These are phyloP conservation scores for Hystrix cristata DNA, from an alignment of 2,113 vertebrate species.

Conservation along the genomic window DNA sequence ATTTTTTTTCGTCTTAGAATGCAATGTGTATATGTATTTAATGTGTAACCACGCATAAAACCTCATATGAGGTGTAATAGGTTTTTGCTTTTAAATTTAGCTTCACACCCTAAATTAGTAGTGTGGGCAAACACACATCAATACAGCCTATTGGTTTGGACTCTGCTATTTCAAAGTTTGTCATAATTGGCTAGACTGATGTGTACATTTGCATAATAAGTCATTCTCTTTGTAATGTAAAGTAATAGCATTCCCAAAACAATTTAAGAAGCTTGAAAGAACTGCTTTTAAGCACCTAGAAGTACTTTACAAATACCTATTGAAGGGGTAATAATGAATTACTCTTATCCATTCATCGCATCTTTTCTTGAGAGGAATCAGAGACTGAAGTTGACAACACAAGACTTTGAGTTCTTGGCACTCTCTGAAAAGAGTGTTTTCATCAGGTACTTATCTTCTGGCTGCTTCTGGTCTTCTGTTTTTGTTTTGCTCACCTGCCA, in stretches of 20 bases:
- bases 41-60: neutral
- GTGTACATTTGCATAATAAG: neutral
- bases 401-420: slow-evolving; percentile 6
- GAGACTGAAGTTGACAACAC: neutral
- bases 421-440: slow-evolving; percentile 53
- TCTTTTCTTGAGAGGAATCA: slow-evolving; percentile 40
- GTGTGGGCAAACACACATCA: neutral
- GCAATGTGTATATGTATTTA: neutral
- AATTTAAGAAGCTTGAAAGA: slow-evolving; percentile 20
- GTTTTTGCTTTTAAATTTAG: slow-evolving; percentile 63
- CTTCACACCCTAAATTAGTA: slow-evolving; percentile 57
- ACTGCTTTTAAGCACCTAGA: slow-evolving; percentile 41
- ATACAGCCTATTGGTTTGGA: slow-evolving; percentile 7
- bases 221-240: slow-evolving; percentile 39
- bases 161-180: neutral
- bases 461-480: neutral
- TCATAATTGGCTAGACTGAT: slow-evolving; percentile 6
- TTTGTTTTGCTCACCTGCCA: neutral
- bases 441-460: neutral
- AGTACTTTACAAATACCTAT: slow-evolving; percentile 55
- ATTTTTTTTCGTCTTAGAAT: slow-evolving; percentile 46
- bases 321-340: slow-evolving; percentile 24
- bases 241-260: slow-evolving; percentile 37
- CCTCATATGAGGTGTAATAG: neutral
- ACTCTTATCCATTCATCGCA: slow-evolving; percentile 1